Evolutionary conservation across 2,888 invertebrate genomes (phyloP).

Genomic region (Dicycla oo): DNA sequence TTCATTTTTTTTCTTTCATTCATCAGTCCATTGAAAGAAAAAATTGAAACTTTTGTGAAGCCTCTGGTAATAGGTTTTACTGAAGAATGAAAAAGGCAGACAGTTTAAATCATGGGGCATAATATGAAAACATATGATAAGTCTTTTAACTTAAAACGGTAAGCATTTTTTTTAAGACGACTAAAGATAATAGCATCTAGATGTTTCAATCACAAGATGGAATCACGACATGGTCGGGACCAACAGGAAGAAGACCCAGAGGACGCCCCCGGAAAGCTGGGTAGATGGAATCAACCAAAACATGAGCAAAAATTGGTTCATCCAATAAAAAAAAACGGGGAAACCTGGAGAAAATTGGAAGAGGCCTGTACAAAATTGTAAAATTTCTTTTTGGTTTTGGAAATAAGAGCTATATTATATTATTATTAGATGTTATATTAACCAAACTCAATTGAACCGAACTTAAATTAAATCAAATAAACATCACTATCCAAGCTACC

Average conservation of each 20-base stretch:
- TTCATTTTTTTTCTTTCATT: background rate
- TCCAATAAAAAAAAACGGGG: background rate
- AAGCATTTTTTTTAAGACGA: background rate
- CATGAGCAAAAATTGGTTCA: background rate
- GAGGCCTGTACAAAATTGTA: background rate
- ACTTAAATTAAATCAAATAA: conserved; percentile 32
- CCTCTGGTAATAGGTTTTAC: background rate
- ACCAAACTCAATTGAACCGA: background rate
- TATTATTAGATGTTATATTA: background rate
- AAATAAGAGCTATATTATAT: background rate
- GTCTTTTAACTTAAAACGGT: background rate
- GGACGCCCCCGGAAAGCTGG: background rate
- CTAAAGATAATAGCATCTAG: background rate
- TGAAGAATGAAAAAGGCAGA: background rate
- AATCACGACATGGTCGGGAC: background rate
- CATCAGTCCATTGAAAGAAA: no score
- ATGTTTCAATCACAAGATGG: background rate
- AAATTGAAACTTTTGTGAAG: background rate
- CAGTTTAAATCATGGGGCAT: background rate
- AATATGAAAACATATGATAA: background rate
- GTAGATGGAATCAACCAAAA: background rate
- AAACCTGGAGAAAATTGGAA: background rate
- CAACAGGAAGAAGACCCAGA: background rate
- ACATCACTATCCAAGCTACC: conserved; percentile 33
- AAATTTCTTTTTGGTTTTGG: background rate